Base-by-base conservation (phyloP, 2,113 vertebrate species). In the Microcebus griseorufus region DNA sequence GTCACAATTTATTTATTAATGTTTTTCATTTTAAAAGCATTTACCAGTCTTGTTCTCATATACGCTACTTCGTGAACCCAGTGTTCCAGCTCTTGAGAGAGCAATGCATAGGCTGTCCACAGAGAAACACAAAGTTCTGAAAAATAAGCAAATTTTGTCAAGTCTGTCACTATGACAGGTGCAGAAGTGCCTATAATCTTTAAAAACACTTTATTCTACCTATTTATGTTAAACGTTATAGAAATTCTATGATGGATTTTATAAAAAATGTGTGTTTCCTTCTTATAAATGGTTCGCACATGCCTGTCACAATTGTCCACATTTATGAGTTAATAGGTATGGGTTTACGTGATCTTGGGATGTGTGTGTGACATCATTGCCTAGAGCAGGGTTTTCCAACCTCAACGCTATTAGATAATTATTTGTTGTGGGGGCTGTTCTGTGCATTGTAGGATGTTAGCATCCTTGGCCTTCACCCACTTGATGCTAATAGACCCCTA, bases 211-310 rank as follows among this genome's bases (percentile, higher is more conserved):
- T 84, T 51, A 88, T 34, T 23, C 6, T 1, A 88, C 20, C 8
- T 69, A 51, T 80, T 85, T 93, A 75, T 75, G 18, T 88, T 92
- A 84, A 13, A 65, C 2, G 1, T 89, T 72, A 3, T 79, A 93
- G 60, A 94, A 75, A 51, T 84, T 84, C 32, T 95, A 0, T 58
- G 72, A 17, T 45, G 23, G 29, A 65, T 85, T 89, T 92, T 94
- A 29, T 13, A 1, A 4, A 18, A 76, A 94, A 86, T 60, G 11
- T 93, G 6, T 67, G 58, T 65, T 76, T 34, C 45, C 16, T 89
- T 94, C 39, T 94, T 78, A 23, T 94, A 83, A 97, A 67, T 93
- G 84, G n/a, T 67, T 62, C 34, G 20, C 34, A 90, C 10, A 39
- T 84, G 45, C 51, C 23, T 70, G 42, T 76, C 85, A 80, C 9